Evolutionary conservation across 2,888 invertebrate genomes (phyloP).

Genomic region (Theretra japonica): DNA sequence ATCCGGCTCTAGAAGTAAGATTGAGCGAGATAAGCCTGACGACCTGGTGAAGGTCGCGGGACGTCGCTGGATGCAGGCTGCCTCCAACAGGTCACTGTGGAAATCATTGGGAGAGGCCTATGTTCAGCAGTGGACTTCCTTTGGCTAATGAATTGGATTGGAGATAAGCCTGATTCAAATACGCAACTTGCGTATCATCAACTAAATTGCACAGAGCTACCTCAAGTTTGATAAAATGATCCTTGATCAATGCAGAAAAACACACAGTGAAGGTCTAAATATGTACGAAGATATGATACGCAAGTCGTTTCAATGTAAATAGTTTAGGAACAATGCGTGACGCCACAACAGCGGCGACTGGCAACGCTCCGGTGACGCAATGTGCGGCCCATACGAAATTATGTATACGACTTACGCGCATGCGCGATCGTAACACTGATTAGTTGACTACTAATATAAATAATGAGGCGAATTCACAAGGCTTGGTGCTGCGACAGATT

Average conservation of each 20-base stretch:
- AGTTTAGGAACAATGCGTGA: slow-evolving; percentile 30
- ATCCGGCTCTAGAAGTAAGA: too few species aligned
- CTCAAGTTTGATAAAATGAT: background rate
- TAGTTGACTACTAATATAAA: slow-evolving; percentile 9
- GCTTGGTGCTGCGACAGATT: background rate
- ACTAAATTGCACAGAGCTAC: background rate
- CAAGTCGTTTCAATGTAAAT: slow-evolving; percentile 31
- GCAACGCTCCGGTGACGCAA: slow-evolving; percentile 29
- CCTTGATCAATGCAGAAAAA: slow-evolving; percentile 1
- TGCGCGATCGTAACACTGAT: slow-evolving; percentile 23
- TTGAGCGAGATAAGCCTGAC: too few species aligned
- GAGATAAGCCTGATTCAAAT: background rate
- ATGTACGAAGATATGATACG: background rate
- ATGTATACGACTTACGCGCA: slow-evolving; percentile 18
- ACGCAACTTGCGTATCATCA: background rate
- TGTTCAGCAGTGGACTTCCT: too few species aligned
- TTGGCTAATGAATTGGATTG: too few species aligned
- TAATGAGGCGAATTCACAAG: slow-evolving; percentile 22
- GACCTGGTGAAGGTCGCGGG: too few species aligned
- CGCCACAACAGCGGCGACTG: slow-evolving; percentile 34
- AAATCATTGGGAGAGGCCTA: too few species aligned
- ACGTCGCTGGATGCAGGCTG: too few species aligned
- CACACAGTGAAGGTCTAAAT: background rate
- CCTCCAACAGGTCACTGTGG: too few species aligned
- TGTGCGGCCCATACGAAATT: slow-evolving; percentile 25